Conservation (phyloP, 2,888 invertebrate genomes). For the Drosophila nr. medialis region DNA sequence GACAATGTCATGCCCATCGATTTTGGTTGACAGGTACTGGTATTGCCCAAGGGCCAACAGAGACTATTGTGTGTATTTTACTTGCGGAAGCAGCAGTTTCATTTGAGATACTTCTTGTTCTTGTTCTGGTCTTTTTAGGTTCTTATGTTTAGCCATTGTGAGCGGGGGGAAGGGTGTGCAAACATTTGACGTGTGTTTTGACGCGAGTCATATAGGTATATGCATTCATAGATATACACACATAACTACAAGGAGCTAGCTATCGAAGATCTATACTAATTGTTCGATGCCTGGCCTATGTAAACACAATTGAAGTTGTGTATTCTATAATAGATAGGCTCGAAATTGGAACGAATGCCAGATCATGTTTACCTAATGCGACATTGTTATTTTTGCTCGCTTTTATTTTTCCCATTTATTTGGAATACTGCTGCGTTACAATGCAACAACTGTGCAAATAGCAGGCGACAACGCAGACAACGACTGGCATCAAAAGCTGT, state of each 20-base stretch:
- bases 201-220: conserved; percentile 59
- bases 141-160: conserved; percentile 19
- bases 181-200: conserved; percentile 84
- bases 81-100: conserved; percentile 74
- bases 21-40: conserved; percentile 64
- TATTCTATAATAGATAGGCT: conserved; percentile 53
- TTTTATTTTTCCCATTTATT: conserved; percentile 68
- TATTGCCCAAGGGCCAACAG: conserved; percentile 52
- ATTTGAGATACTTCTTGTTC: conserved; percentile 34
- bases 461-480: conserved; percentile 67
- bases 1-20: conserved; percentile 69
- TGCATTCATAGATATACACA: conserved; percentile 4
- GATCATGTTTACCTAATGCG: conserved; percentile 79
- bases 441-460: conserved; percentile 80
- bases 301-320: conserved; percentile 69
- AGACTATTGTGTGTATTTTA: conserved; percentile 49
- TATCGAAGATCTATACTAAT: conserved; percentile 62
- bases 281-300: conserved; percentile 61
- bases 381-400: conserved; percentile 69
- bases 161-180: conserved; percentile 64
- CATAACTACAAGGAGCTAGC: conserved; percentile 22
- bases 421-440: conserved; percentile 65
- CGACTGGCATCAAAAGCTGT: conserved; percentile 64
- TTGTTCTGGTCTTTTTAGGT: conserved; percentile 38
- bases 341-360: conserved; percentile 77